These are phyloP conservation scores for Fistularia commersonii DNA, from an alignment of 2,797 vertebrate species.

Conservation along the genomic window DNA sequence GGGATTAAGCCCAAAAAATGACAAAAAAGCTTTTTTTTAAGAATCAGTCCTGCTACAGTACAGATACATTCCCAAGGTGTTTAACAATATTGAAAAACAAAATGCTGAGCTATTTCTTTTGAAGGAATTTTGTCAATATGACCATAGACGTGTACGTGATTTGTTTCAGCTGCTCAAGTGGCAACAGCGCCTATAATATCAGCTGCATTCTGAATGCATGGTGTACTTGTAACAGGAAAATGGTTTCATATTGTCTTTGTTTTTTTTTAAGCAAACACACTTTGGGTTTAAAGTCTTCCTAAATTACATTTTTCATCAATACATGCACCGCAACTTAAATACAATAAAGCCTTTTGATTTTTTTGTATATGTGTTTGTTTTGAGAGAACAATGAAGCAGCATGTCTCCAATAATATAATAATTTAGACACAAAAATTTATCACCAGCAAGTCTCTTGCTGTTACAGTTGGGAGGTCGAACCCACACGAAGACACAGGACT, in stretches of 20 bases:
- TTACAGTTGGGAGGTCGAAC: no score
- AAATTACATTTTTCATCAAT: not conserved
- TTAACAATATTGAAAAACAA: slow-evolving; percentile 17
- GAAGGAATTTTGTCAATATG: slow-evolving; percentile 14
- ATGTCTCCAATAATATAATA: no score
- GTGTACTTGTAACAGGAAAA: slow-evolving; percentile 15
- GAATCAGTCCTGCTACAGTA: not conserved
- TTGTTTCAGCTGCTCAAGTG: no score
- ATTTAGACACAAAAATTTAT: no score
- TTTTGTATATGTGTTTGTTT: no score
- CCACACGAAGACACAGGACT: no score
- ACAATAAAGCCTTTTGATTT: no score
- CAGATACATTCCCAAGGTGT: slow-evolving; percentile 7
- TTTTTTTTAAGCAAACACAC: not conserved
- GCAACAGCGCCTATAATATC: slow-evolving; percentile 8
- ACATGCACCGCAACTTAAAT: not conserved
- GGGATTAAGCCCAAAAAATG: no score
- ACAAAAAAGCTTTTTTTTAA: no score
- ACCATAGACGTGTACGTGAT: slow-evolving; percentile 5
- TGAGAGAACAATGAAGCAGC: no score
- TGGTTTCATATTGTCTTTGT: slow-evolving; percentile 15
- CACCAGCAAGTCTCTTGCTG: no score
- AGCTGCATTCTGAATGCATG: slow-evolving; percentile 12
- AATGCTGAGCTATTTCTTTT: slow-evolving; percentile 19
- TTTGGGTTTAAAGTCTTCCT: not conserved